A percentile compares a stretch with the other conserved stretches of the same genome.
Conservation (phyloP, 2,888 invertebrate genomes). For the Agrotis ipsilon region DNA sequence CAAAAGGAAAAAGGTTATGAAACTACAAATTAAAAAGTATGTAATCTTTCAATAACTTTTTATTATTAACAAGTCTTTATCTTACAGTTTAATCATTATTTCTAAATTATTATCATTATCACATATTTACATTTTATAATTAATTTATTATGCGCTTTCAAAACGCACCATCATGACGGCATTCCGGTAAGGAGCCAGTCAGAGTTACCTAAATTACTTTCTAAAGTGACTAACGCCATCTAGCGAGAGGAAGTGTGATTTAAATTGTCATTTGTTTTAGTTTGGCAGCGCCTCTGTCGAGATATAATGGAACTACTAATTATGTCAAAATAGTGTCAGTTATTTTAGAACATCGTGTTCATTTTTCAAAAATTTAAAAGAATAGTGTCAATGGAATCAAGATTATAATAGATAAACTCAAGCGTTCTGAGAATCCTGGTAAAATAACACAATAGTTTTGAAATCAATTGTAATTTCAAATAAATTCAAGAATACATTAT, state of each 20-base stretch:
- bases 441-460: slow-evolving; percentile 18
- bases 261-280: slow-evolving; percentile 19
- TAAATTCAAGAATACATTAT: slow-evolving; percentile 1
- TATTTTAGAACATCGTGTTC: background rate
- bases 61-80: slow-evolving; percentile 62
- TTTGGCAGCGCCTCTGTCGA: slow-evolving; percentile 14
- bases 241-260: slow-evolving; percentile 20
- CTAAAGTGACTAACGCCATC: slow-evolving; percentile 49
- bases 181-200: slow-evolving; percentile 33
- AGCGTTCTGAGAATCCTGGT: background rate
- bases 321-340: slow-evolving; percentile 5
- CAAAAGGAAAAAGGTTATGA: background rate
- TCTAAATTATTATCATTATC: slow-evolving; percentile 55
- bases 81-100: slow-evolving; percentile 44
- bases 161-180: slow-evolving; percentile 49
- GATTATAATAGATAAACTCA: background rate
- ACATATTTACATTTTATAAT: slow-evolving; percentile 65
- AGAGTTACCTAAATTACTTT: slow-evolving; percentile 15
- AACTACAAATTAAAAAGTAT: background rate
- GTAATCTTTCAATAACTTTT: slow-evolving; percentile 34
- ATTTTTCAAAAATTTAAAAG: background rate
- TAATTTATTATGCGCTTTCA: slow-evolving; percentile 38
- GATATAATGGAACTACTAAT: background rate
- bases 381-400: background rate
- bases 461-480: slow-evolving; percentile 8